Percentiles rank a stretch among this genome's conserved stretches.
phyloP scores from a whole-genome alignment of 1,140 invertebrate species.

The Chrysomallon squamiferum region DNA sequence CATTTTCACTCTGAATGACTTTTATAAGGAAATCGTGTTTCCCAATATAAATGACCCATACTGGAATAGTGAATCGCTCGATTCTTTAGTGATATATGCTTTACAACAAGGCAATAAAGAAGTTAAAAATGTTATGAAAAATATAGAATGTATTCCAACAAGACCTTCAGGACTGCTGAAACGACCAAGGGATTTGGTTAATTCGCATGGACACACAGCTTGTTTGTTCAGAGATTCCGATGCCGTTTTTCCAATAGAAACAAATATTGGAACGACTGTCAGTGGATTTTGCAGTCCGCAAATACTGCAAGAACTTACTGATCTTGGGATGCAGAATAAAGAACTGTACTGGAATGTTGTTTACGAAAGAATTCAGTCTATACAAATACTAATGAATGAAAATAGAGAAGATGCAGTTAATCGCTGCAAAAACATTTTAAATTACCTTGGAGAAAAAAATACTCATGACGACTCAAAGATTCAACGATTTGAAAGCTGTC shows the following conservation, averaged over 20 bases:
- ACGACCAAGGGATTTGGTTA: not conserved
- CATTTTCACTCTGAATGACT: not conserved
- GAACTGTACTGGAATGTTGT: conserved; percentile 18
- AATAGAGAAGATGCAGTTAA: conserved; percentile 4
- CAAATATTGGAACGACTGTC: not conserved
- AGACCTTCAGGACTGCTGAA: not conserved
- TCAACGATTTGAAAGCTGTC: not conserved
- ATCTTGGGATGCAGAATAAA: conserved; percentile 26
- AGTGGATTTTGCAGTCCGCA: not conserved
- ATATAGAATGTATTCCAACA: not conserved
- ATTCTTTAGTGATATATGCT: not conserved
- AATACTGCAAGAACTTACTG: conserved; percentile 5
- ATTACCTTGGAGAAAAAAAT: not conserved
- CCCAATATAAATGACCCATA: not conserved
- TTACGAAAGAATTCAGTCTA: conserved; percentile 10
- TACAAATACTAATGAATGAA: not conserved
- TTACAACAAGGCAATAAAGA: not conserved
- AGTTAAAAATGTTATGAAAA: not conserved
- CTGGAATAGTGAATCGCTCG: not conserved
- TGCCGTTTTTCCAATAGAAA: not conserved
- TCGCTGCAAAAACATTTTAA: conserved; percentile 5
- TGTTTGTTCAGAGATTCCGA: not conserved
- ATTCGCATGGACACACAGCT: not conserved
- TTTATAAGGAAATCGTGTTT: not conserved
- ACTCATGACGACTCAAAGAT: not conserved